Evolutionary conservation across 2,797 vertebrate species (phyloP).

Genomic region (Hoplostethus mediterraneus): DNA sequence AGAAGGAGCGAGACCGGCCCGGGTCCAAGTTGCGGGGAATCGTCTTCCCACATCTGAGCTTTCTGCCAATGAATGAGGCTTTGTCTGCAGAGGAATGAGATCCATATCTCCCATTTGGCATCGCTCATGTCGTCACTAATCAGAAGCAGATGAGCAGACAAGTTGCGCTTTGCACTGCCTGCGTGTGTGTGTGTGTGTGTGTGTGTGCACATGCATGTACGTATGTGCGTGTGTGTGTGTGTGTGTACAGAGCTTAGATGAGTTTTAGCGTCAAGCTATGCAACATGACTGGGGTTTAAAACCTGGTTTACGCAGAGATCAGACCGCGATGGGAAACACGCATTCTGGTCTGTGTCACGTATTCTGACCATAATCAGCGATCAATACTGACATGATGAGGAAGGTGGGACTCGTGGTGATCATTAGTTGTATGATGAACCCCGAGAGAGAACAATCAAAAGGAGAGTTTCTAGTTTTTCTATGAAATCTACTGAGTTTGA

Average conservation of each 20-base stretch:
- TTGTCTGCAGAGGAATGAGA: constrained; percentile 84
- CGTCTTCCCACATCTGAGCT: constrained; percentile 79
- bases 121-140: constrained; percentile 81
- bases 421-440: constrained; percentile 1
- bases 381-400: constrained; percentile 17
- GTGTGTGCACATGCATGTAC: constrained; percentile 4
- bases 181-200: constrained; percentile 32
- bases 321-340: constrained; percentile 52
- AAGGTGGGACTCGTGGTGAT: background rate
- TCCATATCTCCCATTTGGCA: constrained; percentile 84
- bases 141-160: constrained; percentile 84
- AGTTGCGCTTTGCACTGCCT: constrained; percentile 52
- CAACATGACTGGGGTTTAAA: constrained; percentile 60
- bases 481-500: background rate
- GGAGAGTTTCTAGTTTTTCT: background rate
- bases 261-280: constrained; percentile 49
- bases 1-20: constrained; percentile 53
- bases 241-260: constrained; percentile 35
- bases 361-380: constrained; percentile 31
- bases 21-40: constrained; percentile 70
- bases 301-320: constrained; percentile 56
- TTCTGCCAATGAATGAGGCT: constrained; percentile 84
- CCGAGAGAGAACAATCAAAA: background rate
- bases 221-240: constrained; percentile 9
- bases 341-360: constrained; percentile 36